Conservation (phyloP, 2,797 vertebrate genomes). For the Coregonus sp. region DNA sequence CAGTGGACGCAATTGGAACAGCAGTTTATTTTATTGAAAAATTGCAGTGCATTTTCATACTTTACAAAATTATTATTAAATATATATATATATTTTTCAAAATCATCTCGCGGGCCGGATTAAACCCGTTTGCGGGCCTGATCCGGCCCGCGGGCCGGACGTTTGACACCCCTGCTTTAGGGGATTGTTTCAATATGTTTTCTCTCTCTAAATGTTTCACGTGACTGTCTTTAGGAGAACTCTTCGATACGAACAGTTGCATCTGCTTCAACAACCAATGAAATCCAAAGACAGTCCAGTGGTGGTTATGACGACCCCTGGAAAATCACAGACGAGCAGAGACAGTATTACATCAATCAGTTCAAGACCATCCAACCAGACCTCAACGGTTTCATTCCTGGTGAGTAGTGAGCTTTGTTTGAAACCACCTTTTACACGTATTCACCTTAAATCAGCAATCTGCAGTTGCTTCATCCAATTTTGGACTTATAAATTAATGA, state of each 20-base stretch:
- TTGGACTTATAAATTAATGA: too few species aligned
- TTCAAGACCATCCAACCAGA: slow-evolving; percentile 99
- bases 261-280: slow-evolving; percentile 87
- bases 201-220: slow-evolving; percentile 56
- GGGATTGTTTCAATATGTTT: neutral
- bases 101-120: too few species aligned
- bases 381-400: slow-evolving; percentile 97
- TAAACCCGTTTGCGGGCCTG: too few species aligned
- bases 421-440: neutral
- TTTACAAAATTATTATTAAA: too few species aligned
- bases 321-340: slow-evolving; percentile 99
- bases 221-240: slow-evolving; percentile 80
- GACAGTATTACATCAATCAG: slow-evolving; percentile 99
- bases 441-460: neutral
- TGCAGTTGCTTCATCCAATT: too few species aligned
- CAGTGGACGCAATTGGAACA: too few species aligned
- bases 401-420: slow-evolving; percentile 67
- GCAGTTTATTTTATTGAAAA: too few species aligned
- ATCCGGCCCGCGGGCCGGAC: too few species aligned
- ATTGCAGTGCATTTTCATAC: too few species aligned
- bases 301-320: slow-evolving; percentile 95
- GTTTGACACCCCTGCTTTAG: neutral
- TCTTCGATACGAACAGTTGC: slow-evolving; percentile 92
- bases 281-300: slow-evolving; percentile 98
- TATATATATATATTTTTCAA: too few species aligned